phyloP scores from a whole-genome alignment of 2,888 invertebrate genomes.

The Pediacus dermestoides region DNA sequence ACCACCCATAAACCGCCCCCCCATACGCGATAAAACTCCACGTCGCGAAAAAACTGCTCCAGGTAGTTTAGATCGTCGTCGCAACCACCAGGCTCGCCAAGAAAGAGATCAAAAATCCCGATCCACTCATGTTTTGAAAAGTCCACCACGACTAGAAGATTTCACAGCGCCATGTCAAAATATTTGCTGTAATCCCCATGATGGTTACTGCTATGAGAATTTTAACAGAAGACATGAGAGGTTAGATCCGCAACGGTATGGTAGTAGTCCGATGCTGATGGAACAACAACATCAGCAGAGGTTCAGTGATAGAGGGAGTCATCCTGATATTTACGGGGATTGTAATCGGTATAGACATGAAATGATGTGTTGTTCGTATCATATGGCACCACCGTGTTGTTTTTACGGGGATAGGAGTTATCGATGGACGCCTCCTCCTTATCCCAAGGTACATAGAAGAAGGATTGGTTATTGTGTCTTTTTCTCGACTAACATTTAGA shows the following conservation, averaged over 20 bases:
- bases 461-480: no score
- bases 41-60: slow-evolving; percentile 37
- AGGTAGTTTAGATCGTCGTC: slow-evolving; percentile 58
- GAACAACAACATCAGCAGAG: slow-evolving; percentile 31
- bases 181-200: slow-evolving; percentile 26
- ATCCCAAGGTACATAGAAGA: slow-evolving; percentile 43
- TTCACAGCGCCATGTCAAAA: slow-evolving; percentile 25
- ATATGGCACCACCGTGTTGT: slow-evolving; percentile 44
- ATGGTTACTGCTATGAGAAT: slow-evolving; percentile 53
- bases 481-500: no score
- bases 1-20: slow-evolving; percentile 39
- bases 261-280: slow-evolving; percentile 50
- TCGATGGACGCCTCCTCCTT: slow-evolving; percentile 43
- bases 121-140: slow-evolving; percentile 55
- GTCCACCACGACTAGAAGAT: slow-evolving; percentile 44
- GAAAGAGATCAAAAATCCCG: slow-evolving; percentile 64
- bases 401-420: slow-evolving; percentile 39
- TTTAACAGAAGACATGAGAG: slow-evolving; percentile 58
- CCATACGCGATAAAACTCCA: slow-evolving; percentile 34
- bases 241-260: slow-evolving; percentile 50
- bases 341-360: slow-evolving; percentile 36
- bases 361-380: slow-evolving; percentile 44
- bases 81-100: slow-evolving; percentile 35
- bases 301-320: slow-evolving; percentile 40
- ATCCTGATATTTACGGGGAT: slow-evolving; percentile 47